Evolutionary conservation across 64 coral and sea anemone species (phyloP), one percentile per base, ranked within the genome.

Genomic region (Montipora cactus): DNA sequence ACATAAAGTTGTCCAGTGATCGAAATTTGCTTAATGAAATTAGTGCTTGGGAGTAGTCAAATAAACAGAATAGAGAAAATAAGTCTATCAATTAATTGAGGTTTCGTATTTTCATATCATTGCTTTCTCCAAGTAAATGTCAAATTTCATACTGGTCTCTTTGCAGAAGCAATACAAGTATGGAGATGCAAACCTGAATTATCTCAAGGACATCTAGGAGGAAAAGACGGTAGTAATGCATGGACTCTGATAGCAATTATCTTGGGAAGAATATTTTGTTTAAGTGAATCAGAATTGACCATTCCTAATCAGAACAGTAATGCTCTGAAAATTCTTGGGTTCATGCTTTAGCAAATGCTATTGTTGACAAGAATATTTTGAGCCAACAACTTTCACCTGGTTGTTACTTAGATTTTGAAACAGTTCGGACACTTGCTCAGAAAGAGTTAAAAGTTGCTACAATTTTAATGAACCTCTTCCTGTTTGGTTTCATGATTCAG

Each of bases 391-490:
- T 73, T 21, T 21, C 70, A 73, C 70, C 19, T 73, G 19, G 6
- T 73, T 73, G 70, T 73, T 73, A 73, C 19, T 22, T 73, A n/a
- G 20, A 73, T 73, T 21, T 73, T 73, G 70, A 73, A 73, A 73
- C 70, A 73, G 70, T 23, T 21, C 25, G 70, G 7, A 21, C 70
- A 21, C 19, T 73, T 7, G 70, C 70, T 21, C 18, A 22, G 19
- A 73, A 22, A 21, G 70, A 73, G 19, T 4, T 73, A 22, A 73
- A 73, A 73, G 21, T 73, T n/a, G 70, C 70, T 5, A 73, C 18
- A 22, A 73, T 73, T 28, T 23, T 23, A 21, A n/a, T 73, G 70
- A 73, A 73, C 70, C 70, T 21, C 19, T 73, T 2, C 70, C 70
- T 73, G 70, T 73, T 73, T 73, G 70, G 70, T 73, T 73, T 73